A percentile compares a stretch with the other conserved stretches of the same genome.
These are phyloP conservation scores for Polydrusus cervinus DNA, from an alignment of 2,888 invertebrate species.

Conservation along the genomic window DNA sequence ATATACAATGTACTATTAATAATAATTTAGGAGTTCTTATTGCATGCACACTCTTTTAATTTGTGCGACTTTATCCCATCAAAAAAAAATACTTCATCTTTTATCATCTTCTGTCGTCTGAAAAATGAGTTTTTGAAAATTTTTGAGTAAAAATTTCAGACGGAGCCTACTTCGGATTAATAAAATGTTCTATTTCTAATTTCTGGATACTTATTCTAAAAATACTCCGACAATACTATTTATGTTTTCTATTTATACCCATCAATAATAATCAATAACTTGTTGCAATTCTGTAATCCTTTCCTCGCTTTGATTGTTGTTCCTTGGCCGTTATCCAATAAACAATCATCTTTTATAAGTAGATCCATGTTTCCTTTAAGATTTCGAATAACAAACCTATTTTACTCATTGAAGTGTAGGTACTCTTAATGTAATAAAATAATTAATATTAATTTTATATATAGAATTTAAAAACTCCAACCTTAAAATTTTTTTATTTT, in stretches of 20 bases:
- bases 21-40: no score
- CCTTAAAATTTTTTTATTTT: no score
- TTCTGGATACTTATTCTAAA: conserved; percentile 13
- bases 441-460: no score
- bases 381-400: conserved; percentile 1
- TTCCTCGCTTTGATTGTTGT: conserved; percentile 28
- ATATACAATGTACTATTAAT: no score
- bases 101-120: background rate
- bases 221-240: conserved; percentile 30
- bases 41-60: no score
- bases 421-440: no score
- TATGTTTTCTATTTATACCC: conserved; percentile 39
- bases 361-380: conserved; percentile 3
- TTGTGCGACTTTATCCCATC: no score
- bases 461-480: no score
- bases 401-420: background rate
- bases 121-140: background rate
- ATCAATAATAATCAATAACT: conserved; percentile 42
- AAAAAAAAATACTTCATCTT: no score
- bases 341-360: conserved; percentile 18
- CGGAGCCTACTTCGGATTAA: background rate
- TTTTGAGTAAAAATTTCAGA: background rate
- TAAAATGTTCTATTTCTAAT: background rate
- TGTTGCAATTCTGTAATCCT: conserved; percentile 39
- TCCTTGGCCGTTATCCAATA: conserved; percentile 41